A percentile compares a stretch with the other conserved stretches of the same genome.
phyloP scores from a whole-genome alignment of 2,797 vertebrate genomes.

The Loris lydekkerianus region DNA sequence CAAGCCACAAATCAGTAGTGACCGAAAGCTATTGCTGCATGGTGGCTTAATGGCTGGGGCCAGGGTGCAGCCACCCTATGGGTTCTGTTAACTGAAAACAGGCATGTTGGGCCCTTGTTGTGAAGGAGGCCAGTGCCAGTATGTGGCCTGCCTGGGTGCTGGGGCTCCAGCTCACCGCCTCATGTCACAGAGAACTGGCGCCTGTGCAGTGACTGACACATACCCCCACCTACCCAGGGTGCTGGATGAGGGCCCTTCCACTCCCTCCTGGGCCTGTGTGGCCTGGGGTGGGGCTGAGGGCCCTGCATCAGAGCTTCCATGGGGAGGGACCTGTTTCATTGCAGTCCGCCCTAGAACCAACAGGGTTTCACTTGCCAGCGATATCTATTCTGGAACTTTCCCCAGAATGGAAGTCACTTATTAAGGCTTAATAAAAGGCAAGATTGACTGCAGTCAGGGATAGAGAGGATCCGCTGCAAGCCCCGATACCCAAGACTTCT shows the following conservation, averaged over 20 bases:
- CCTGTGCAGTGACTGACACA: no score
- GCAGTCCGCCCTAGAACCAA: neutral
- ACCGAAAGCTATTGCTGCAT: neutral
- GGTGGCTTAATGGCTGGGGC: neutral
- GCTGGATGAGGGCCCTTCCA: neutral
- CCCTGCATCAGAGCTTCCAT: neutral
- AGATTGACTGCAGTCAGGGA: constrained; percentile 43
- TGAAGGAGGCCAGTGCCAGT: neutral
- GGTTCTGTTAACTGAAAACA: neutral
- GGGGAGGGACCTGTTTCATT: neutral
- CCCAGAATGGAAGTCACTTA: constrained; percentile 60
- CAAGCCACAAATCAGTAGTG: neutral
- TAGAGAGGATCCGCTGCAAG: constrained; percentile 4
- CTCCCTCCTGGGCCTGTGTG: neutral
- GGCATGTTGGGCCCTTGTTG: neutral
- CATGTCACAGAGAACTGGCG: fast-evolving
- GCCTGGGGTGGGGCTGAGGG: neutral
- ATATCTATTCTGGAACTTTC: constrained; percentile 50
- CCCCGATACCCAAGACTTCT: neutral
- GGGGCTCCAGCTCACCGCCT: neutral
- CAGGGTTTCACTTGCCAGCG: neutral
- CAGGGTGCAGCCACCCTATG: no score
- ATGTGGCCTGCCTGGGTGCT: neutral
- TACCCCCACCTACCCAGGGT: neutral
- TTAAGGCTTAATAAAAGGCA: constrained; percentile 69